Evolutionary conservation across 2,888 invertebrate species (phyloP).

Genomic region (Coelopa pilipes): DNA sequence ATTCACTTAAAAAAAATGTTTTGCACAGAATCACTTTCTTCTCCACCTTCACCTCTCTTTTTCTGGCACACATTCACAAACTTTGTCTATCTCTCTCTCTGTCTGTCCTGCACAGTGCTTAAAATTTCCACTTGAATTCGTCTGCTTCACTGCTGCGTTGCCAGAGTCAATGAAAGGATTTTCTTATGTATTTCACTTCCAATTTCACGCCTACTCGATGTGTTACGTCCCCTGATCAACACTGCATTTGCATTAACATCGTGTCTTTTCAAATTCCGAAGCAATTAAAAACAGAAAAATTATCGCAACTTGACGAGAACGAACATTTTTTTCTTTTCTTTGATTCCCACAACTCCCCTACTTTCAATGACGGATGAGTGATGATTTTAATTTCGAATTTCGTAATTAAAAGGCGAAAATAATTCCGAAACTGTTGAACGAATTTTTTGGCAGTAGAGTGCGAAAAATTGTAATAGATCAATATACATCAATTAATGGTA

Average conservation of each 20-base stretch:
- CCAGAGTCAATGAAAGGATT: neutral
- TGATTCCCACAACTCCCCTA: too few species aligned
- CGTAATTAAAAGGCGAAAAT: neutral
- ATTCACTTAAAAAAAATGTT: neutral
- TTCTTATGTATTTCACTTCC: neutral
- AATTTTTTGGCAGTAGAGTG: too few species aligned
- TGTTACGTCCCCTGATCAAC: neutral
- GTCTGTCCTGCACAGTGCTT: neutral
- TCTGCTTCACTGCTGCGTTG: neutral
- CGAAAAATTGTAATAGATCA: too few species aligned
- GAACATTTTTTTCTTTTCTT: conserved; percentile 21
- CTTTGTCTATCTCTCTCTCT: neutral
- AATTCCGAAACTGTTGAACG: neutral
- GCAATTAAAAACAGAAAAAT: neutral
- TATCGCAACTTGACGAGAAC: conserved; percentile 33
- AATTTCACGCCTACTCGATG: neutral
- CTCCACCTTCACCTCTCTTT: conserved; percentile 17
- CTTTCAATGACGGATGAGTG: conserved; percentile 30
- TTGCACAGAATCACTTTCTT: neutral
- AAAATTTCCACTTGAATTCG: conserved; percentile 35
- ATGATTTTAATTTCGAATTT: too few species aligned
- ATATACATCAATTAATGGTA: too few species aligned
- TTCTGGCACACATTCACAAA: neutral
- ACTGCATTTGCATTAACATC: too few species aligned
- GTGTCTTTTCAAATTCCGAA: too few species aligned